A percentile compares a stretch with the other conserved stretches of the same genome.
Conservation (phyloP, 2,888 invertebrate species). For the Protodeltote pygarga region DNA sequence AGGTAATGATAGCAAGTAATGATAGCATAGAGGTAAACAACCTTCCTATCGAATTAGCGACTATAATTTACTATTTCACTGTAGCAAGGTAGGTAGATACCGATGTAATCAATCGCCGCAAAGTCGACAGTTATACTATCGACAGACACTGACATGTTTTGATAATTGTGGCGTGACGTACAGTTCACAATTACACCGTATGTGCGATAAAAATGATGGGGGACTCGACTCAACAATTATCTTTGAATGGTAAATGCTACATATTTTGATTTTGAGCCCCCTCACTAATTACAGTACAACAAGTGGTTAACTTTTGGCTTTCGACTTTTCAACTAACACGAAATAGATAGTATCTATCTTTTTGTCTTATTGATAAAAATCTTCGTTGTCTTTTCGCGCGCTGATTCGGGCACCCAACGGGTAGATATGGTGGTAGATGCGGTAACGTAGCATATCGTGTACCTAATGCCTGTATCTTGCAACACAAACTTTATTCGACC, state of each 20-base stretch:
- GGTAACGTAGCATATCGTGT: no score
- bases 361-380: not conserved
- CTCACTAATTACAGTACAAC: conserved; percentile 36
- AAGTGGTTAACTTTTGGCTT: conserved; percentile 48
- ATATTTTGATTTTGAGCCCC: conserved; percentile 44
- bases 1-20: no score
- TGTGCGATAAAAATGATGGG: conserved; percentile 60
- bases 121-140: conserved; percentile 18
- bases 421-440: no score
- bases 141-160: conserved; percentile 70
- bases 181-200: conserved; percentile 76
- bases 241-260: conserved; percentile 61
- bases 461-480: no score
- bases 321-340: conserved; percentile 24
- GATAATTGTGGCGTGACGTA: conserved; percentile 70
- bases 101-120: conserved; percentile 6
- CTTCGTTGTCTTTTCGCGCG: no score
- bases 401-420: no score
- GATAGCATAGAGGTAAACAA: no score
- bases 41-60: no score
- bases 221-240: conserved; percentile 57
- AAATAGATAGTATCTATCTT: not conserved
- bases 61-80: no score
- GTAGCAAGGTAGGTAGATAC: no score
- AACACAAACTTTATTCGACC: no score